Base-by-base conservation (phyloP, 2,888 invertebrate species). In the Drosophila quinaria region DNA sequence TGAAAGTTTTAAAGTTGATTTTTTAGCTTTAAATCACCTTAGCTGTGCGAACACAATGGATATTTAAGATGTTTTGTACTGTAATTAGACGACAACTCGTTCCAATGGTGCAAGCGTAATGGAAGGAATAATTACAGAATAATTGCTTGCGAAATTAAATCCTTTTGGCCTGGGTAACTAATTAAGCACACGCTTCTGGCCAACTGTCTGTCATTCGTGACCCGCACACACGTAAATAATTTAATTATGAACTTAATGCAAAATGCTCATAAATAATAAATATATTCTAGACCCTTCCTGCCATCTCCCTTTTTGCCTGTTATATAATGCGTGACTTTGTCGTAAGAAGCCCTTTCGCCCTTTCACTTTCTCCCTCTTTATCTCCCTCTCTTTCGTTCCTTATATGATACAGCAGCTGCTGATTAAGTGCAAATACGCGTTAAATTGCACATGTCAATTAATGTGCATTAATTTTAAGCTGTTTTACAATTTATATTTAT, bases 241-340 rank as follows among this genome's bases (percentile, higher is more conserved):
- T 82, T 56, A 79, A 87, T 83, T 84, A 70, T 46, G 31, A 64
- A 59, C 67, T 67, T 64, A 79, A 79, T 81, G 81, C 72, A 70
- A 66, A 79, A 70, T 83, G 79, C 77, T 58, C 70, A 81, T 79
- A 79, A 81, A 84, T 84, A 81, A 85, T 70, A 54, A 19, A 47
- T 50, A 39, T 44, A 64, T 50, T 66, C 46, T 56, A 41, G 19
- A 25, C 4, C 10, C 49, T 55, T n/a, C 19, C 41, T 19, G 25
- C 55, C 3, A 15, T 3, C 9, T 42, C 15, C 19, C 44, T 37
- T 25, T 19, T 17, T n/a, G 13, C 9, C 31, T 33, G 8, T 55
- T 55, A 31, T 42, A 15, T 29, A 54, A 54, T 29, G 22, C 13
- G 39, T 15, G n/a, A 11, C 33, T n/a, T 22, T 25, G 22, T 15